Percentiles rank a stretch among this genome's conserved stretches.
Conservation (phyloP, 2,888 invertebrate species). For the Homarus gammarus region DNA sequence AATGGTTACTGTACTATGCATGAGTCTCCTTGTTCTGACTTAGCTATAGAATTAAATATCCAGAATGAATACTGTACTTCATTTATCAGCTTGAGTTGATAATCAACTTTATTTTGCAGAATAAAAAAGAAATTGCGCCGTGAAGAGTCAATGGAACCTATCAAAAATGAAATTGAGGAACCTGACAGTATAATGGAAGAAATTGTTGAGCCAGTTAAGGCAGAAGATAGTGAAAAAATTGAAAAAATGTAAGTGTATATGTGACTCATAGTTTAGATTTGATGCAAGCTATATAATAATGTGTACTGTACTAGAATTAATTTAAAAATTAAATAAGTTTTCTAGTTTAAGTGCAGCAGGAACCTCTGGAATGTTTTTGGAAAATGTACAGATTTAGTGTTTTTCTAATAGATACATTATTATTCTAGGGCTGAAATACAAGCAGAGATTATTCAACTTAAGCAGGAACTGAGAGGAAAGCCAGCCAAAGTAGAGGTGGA, state of each 20-base stretch:
- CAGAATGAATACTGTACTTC: no score
- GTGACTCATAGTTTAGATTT: no score
- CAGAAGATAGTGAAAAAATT: slow-evolving; percentile 7
- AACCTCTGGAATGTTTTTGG: neutral
- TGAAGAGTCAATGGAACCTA: slow-evolving; percentile 22
- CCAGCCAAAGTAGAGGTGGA: slow-evolving; percentile 19
- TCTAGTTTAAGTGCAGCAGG: no score
- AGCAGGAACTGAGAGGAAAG: slow-evolving; percentile 63
- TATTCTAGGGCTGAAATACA: slow-evolving; percentile 62
- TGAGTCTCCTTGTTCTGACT: no score
- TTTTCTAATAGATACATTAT: neutral
- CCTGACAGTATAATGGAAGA: neutral
- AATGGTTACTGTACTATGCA: no score
- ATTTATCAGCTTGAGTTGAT: no score
- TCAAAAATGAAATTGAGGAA: neutral
- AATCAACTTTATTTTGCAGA: slow-evolving; percentile 1
- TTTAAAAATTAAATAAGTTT: no score
- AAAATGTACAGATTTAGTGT: neutral
- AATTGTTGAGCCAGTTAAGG: slow-evolving; percentile 2
- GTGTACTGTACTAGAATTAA: no score
- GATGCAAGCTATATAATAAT: no score
- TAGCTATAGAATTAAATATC: no score
- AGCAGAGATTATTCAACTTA: slow-evolving; percentile 72
- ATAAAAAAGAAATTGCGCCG: slow-evolving; percentile 55
- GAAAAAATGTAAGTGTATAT: slow-evolving; percentile 35